Percentiles rank a stretch among this genome's conserved stretches.
Conservation (phyloP, 2,797 vertebrate species). For the Poeciliopsis gracilis region DNA sequence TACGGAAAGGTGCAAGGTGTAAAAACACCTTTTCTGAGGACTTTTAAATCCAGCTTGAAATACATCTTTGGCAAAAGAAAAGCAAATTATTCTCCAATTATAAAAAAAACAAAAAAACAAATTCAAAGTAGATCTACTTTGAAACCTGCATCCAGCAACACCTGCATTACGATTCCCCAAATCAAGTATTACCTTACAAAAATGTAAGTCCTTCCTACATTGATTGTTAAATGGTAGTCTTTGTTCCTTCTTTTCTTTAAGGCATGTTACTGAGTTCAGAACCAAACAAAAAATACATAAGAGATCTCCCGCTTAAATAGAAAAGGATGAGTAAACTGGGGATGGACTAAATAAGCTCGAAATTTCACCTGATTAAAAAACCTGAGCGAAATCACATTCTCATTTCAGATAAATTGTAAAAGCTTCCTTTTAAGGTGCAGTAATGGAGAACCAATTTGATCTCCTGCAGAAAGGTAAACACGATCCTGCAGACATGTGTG, state of each 20-base stretch:
- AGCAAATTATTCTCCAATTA: conserved; percentile 62
- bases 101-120: conserved; percentile 32
- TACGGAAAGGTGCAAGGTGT: background rate
- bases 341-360: conserved; percentile 68
- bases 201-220: conserved; percentile 57
- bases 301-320: conserved; percentile 61
- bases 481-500: conserved; percentile 64
- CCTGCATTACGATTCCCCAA: conserved; percentile 68
- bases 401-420: conserved; percentile 77
- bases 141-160: conserved; percentile 68
- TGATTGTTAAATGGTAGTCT: conserved; percentile 68
- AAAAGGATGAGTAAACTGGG: conserved; percentile 60
- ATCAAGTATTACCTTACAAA: conserved; percentile 54
- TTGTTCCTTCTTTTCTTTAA: conserved; percentile 53
- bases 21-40: conserved; percentile 13
- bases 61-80: conserved; percentile 26
- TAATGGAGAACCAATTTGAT: conserved; percentile 82
- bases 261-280: conserved; percentile 45
- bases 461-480: conserved; percentile 75
- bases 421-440: conserved; percentile 72
- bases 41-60: background rate
- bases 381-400: conserved; percentile 77
- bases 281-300: conserved; percentile 68
- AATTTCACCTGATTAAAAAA: conserved; percentile 80
- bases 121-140: conserved; percentile 54